These are phyloP conservation scores for Ictidomys tridecemlineatus DNA, from an alignment of 2,113 vertebrate species.

Conservation along the genomic window DNA sequence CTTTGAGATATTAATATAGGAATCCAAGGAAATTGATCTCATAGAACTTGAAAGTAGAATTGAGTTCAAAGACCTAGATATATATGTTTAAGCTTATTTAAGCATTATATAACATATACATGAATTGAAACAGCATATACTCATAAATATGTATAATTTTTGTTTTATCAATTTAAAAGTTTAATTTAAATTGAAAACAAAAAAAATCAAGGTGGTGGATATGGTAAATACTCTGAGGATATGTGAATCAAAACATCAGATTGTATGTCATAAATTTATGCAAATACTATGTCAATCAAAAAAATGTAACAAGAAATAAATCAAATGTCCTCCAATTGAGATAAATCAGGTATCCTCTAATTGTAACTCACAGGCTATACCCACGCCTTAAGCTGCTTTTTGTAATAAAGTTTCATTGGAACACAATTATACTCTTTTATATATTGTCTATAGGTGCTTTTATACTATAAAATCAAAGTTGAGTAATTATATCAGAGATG, in stretches of 20 bases:
- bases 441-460: background rate
- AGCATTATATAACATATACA: background rate
- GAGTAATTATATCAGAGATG: background rate
- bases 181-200: background rate
- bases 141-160: background rate
- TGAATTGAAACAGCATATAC: background rate
- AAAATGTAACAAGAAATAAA: background rate
- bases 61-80: background rate
- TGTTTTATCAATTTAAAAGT: background rate
- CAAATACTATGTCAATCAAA: background rate
- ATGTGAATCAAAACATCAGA: background rate
- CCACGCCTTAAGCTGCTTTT: background rate
- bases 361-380: background rate
- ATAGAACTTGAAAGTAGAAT: background rate
- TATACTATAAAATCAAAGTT: background rate
- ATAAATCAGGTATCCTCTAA: background rate
- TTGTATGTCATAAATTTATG: background rate
- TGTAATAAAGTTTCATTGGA: background rate
- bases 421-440: background rate
- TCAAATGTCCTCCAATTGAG: background rate
- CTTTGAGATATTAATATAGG: background rate
- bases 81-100: background rate
- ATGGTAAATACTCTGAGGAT: background rate
- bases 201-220: background rate
- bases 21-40: background rate